These are phyloP conservation scores for Falco berigora DNA, from an alignment of 2,797 vertebrate genomes.

Conservation along the genomic window DNA sequence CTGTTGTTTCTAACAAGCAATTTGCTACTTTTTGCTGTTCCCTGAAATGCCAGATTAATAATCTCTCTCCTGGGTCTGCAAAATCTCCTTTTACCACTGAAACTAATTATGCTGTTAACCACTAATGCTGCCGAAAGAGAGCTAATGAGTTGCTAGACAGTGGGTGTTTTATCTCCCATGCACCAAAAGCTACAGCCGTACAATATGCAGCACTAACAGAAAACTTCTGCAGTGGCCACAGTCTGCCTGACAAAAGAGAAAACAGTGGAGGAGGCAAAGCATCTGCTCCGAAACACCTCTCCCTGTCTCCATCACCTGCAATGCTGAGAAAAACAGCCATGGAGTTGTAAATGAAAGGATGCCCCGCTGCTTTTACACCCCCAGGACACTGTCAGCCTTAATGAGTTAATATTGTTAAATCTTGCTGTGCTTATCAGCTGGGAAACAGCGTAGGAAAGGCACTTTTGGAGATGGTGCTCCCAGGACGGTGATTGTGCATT, in stretches of 20 bases:
- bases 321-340: neutral
- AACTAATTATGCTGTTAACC: constrained; percentile 64
- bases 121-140: neutral
- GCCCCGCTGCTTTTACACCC: neutral
- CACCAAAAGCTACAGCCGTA: neutral
- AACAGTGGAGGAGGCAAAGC: neutral
- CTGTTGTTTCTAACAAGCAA: neutral
- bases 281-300: neutral
- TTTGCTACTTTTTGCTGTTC: neutral
- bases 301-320: neutral
- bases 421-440: neutral
- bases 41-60: constrained; percentile 32
- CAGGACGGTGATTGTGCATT: neutral
- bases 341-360: constrained; percentile 27
- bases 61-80: neutral
- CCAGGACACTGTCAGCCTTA: neutral
- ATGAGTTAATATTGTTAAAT: neutral
- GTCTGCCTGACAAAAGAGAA: neutral
- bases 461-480: neutral
- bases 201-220: neutral
- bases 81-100: constrained; percentile 43
- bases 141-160: constrained; percentile 47
- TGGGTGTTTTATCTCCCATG: neutral
- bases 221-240: neutral
- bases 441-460: neutral